Evolutionary conservation across 2,113 vertebrate genomes (phyloP).

Genomic region (Cynopterus brachyotis): DNA sequence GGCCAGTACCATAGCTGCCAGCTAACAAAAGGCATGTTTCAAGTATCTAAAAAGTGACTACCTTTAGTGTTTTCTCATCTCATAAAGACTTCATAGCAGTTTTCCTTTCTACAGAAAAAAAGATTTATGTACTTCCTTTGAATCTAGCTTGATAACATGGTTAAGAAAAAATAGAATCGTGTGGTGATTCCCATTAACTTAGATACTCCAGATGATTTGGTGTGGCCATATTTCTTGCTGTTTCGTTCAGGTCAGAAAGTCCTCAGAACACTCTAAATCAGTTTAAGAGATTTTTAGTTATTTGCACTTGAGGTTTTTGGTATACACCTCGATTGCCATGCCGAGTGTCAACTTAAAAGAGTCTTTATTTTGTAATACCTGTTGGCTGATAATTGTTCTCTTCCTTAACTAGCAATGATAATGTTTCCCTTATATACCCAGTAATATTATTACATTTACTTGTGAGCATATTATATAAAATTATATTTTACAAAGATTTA

Average conservation of each 20-base stretch:
- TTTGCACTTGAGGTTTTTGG: background rate
- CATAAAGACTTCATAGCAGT: background rate
- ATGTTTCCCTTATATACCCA: background rate
- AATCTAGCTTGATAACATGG: background rate
- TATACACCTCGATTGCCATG: background rate
- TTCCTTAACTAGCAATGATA: background rate
- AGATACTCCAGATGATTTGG: background rate
- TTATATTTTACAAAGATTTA: background rate
- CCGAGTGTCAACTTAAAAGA: background rate
- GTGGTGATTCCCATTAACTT: background rate
- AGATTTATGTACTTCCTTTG: background rate
- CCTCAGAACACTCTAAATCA: background rate
- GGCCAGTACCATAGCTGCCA: background rate
- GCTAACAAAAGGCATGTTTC: background rate
- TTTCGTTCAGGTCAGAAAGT: background rate
- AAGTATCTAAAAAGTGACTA: background rate
- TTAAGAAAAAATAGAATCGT: background rate
- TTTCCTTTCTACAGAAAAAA: constrained; percentile 19
- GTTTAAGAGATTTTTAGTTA: background rate
- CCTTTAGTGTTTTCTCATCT: constrained; percentile 1
- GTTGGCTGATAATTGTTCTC: background rate
- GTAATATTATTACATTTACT: background rate
- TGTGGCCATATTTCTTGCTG: background rate
- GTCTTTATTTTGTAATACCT: background rate
- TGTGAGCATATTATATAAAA: background rate